These are phyloP conservation scores for Drosophila silvestris DNA, from an alignment of 2,888 invertebrate genomes.

Conservation along the genomic window DNA sequence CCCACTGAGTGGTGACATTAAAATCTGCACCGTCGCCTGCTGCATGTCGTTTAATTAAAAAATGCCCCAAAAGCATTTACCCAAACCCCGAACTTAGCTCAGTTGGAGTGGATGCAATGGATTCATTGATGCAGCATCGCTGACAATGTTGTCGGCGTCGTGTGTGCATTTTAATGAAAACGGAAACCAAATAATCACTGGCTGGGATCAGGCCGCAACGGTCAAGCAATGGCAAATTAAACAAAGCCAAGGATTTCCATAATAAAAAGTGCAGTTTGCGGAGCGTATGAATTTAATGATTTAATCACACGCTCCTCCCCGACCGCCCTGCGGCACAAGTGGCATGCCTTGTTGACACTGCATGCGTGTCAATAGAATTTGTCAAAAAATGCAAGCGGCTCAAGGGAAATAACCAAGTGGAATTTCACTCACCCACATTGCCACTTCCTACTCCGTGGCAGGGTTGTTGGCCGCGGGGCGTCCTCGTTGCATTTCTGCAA, in stretches of 20 bases:
- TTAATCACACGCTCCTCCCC: constrained; percentile 73
- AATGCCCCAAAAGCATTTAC: constrained; percentile 82
- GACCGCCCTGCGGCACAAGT: constrained; percentile 33
- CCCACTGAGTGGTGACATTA: constrained; percentile 69
- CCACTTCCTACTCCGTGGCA: constrained; percentile 1
- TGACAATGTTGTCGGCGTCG: constrained; percentile 26
- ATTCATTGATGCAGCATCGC: constrained; percentile 54
- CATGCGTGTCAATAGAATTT: constrained; percentile 79
- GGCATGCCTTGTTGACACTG: constrained; percentile 80
- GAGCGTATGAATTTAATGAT: constrained; percentile 85
- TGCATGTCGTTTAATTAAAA: constrained; percentile 79
- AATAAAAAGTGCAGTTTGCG: constrained; percentile 77
- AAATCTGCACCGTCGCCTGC: constrained; percentile 52
- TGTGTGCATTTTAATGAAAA: constrained; percentile 77
- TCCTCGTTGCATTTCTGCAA: constrained; percentile 57
- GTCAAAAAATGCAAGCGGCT: constrained; percentile 79
- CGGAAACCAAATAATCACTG: constrained; percentile 80
- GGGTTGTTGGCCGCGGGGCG: constrained; percentile 36
- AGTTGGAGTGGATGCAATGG: constrained; percentile 40
- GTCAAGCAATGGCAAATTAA: constrained; percentile 67
- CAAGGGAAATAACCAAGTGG: constrained; percentile 76
- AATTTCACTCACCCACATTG: constrained; percentile 28
- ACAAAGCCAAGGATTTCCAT: constrained; percentile 65
- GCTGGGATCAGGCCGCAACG: constrained; percentile 52
- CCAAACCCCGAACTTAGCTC: constrained; percentile 35